Evolutionary conservation across 2,797 vertebrate genomes (phyloP).

Genomic region (Jordanella pulchra): DNA sequence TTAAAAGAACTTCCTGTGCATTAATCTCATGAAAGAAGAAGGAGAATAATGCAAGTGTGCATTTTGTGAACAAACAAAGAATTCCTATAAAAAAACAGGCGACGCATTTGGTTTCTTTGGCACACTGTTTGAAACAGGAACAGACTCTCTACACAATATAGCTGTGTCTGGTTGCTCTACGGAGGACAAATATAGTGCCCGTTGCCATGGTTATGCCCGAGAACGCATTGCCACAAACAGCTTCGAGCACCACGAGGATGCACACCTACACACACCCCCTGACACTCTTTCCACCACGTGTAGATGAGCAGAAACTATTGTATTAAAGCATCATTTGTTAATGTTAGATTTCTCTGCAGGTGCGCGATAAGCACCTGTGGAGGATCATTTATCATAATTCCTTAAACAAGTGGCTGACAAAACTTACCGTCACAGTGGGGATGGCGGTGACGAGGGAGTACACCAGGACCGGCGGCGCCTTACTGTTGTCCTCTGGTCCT

Average conservation of each 20-base stretch:
- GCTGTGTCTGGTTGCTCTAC: conserved; percentile 48
- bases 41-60: conserved; percentile 7
- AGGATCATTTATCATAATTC: conserved; percentile 3
- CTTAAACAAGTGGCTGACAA: conserved; percentile 36
- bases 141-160: conserved; percentile 45
- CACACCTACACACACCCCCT: conserved; percentile 65
- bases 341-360: neutral
- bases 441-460: conserved; percentile 90
- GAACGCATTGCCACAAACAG: conserved; percentile 68
- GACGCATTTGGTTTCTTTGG: conserved; percentile 27
- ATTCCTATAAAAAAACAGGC: conserved; percentile 16
- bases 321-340: neutral
- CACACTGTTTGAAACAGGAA: conserved; percentile 36
- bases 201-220: conserved; percentile 74
- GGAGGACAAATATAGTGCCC: conserved; percentile 76
- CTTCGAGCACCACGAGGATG: conserved; percentile 67
- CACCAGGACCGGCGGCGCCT: conserved; percentile 87
- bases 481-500: conserved; percentile 89
- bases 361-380: conserved; percentile 52
- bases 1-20: conserved; percentile 38
- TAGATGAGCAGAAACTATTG: conserved; percentile 30
- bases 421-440: conserved; percentile 88
- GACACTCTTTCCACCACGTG: conserved; percentile 59
- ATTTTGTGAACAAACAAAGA: conserved; percentile 2
- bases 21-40: conserved; percentile 10